A percentile compares a stretch with the other conserved stretches of the same genome.
phyloP scores from a whole-genome alignment of 1,140 invertebrate genomes.

The Brachionus asplanchnoidis region DNA sequence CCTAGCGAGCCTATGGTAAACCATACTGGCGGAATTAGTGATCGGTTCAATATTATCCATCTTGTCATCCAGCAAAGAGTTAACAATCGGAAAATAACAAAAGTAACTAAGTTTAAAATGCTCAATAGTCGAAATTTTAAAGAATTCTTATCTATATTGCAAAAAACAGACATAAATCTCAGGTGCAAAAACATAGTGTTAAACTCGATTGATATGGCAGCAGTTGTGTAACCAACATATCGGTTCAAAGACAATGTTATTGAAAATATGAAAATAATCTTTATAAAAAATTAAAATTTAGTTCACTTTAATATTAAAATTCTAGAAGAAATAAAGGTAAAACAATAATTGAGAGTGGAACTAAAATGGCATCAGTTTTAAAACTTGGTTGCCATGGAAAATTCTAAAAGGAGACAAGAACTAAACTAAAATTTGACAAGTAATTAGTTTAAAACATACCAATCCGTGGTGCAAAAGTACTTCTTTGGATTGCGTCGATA shows the following conservation, averaged over 20 bases:
- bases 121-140: background rate
- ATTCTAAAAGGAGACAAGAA: background rate
- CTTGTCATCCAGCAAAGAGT: conserved; percentile 37
- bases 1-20: conserved; percentile 23
- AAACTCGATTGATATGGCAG: conserved; percentile 36
- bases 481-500: conserved; percentile 39
- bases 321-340: background rate
- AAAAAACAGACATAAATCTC: conserved; percentile 36
- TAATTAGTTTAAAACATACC: background rate
- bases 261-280: conserved; percentile 41
- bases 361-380: background rate
- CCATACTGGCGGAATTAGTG: background rate
- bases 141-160: conserved; percentile 15
- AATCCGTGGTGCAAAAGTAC: conserved; percentile 34
- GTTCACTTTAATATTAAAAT: background rate
- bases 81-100: conserved; percentile 26
- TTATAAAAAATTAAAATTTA: conserved; percentile 9
- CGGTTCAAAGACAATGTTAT: conserved; percentile 22
- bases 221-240: conserved; percentile 35
- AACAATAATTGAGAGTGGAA: background rate
- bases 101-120: conserved; percentile 14
- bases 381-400: background rate
- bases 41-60: conserved; percentile 26
- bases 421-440: background rate
- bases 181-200: conserved; percentile 26